phyloP scores from a whole-genome alignment of 53 echinoderm and acorn worm genomes.

The Stichopus horrens region DNA sequence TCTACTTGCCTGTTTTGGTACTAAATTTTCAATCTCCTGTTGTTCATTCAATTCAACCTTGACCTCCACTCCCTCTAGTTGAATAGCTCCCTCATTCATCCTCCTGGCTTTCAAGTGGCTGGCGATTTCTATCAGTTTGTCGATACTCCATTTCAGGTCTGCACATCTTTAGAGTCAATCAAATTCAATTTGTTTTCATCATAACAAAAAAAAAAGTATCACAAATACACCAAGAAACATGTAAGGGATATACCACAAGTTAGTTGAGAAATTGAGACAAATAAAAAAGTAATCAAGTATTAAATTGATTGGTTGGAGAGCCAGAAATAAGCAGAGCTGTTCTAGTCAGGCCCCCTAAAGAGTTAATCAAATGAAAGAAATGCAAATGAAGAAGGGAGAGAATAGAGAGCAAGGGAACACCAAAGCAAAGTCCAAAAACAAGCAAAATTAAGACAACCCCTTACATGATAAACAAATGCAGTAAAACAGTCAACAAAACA shows the following conservation, averaged over 20 bases:
- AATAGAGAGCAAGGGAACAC: too few species aligned
- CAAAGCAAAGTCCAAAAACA: too few species aligned
- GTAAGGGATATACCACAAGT: too few species aligned
- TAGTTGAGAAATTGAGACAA: neutral
- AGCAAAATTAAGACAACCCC: too few species aligned
- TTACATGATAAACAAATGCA: too few species aligned
- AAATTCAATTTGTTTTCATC: neutral
- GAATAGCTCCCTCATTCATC: conserved; percentile 86
- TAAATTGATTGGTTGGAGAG: neutral
- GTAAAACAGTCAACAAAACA: too few species aligned
- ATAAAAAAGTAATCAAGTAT: too few species aligned
- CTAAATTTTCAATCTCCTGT: conserved; percentile 94
- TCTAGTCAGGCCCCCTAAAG: too few species aligned
- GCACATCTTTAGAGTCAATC: conserved; percentile 49
- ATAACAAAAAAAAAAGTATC: neutral
- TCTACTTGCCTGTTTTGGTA: conserved; percentile 87
- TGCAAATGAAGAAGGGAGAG: too few species aligned
- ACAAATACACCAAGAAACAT: neutral
- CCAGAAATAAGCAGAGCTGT: neutral
- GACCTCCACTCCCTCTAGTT: conserved; percentile 91
- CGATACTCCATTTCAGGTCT: conserved; percentile 80
- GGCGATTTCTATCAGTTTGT: conserved; percentile 92
- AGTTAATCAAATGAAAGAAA: too few species aligned
- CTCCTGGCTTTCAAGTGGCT: conserved; percentile 76
- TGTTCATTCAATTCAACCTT: conserved; percentile 97